These are phyloP conservation scores for Sinotaia quadrata DNA, from an alignment of 2,888 invertebrate genomes.

Conservation along the genomic window DNA sequence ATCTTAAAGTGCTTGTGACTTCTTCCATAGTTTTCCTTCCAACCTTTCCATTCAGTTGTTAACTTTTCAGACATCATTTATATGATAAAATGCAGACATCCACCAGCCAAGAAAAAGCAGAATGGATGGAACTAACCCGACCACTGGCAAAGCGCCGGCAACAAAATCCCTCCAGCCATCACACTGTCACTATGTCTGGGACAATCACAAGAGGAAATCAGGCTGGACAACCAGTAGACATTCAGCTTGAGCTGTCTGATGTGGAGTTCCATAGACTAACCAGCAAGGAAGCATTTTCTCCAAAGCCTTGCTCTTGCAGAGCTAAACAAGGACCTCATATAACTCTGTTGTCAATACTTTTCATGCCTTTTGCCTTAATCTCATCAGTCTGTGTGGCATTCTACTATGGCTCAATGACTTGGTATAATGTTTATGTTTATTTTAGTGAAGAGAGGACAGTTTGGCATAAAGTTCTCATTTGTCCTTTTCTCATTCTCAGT, in stretches of 20 bases:
- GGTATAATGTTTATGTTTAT: slow-evolving; percentile 83
- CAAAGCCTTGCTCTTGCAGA: slow-evolving; percentile 73
- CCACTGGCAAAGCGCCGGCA: slow-evolving; percentile 31
- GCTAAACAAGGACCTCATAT: slow-evolving; percentile 79
- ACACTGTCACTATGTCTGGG: slow-evolving; percentile 76
- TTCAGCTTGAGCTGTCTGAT: slow-evolving; percentile 81
- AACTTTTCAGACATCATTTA: too few species aligned
- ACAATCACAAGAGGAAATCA: slow-evolving; percentile 78
- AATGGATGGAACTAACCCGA: slow-evolving; percentile 38
- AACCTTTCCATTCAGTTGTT: too few species aligned
- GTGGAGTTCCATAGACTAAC: slow-evolving; percentile 82
- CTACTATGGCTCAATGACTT: slow-evolving; percentile 83
- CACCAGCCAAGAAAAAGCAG: slow-evolving; percentile 29
- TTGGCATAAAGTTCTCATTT: slow-evolving; percentile 78
- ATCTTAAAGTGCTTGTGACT: too few species aligned
- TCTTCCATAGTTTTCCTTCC: too few species aligned
- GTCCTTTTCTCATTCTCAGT: slow-evolving; percentile 80
- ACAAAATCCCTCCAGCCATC: slow-evolving; percentile 19
- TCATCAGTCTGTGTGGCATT: slow-evolving; percentile 81
- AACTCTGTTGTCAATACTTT: slow-evolving; percentile 78
- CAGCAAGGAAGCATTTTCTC: slow-evolving; percentile 68
- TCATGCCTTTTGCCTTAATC: slow-evolving; percentile 79
- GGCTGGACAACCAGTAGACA: slow-evolving; percentile 60
- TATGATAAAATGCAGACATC: neutral
- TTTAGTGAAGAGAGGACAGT: slow-evolving; percentile 80